phyloP scores from a whole-genome alignment of 2,888 invertebrate genomes.

The Pyrrhosoma nymphula region DNA sequence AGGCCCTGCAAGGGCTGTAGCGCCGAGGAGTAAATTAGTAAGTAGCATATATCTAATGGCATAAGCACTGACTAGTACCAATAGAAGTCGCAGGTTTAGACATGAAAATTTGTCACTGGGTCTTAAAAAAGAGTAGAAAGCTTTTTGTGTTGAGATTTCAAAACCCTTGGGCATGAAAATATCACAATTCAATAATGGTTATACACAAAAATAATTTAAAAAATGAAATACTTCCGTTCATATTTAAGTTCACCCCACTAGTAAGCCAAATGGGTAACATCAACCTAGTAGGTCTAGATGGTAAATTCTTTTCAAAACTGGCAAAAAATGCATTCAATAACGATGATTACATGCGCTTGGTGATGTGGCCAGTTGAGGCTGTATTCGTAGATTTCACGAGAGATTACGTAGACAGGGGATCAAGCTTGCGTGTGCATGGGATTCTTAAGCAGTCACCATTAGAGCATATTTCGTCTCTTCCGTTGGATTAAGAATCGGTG shows the following conservation, averaged over 20 bases:
- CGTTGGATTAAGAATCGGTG: background rate
- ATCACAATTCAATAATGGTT: too few relatives aligned
- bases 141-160: too few relatives aligned
- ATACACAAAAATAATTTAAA: too few relatives aligned
- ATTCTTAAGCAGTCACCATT: background rate
- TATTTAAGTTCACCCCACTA: background rate
- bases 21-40: too few relatives aligned
- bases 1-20: too few relatives aligned
- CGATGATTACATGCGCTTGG: background rate
- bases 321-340: background rate
- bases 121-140: too few relatives aligned
- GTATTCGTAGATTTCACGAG: background rate
- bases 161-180: too few relatives aligned
- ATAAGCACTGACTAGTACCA: too few relatives aligned
- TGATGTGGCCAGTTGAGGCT: background rate
- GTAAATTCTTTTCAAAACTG: background rate
- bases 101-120: too few relatives aligned
- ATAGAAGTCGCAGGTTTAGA: too few relatives aligned
- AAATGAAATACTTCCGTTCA: too few relatives aligned
- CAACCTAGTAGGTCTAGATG: background rate
- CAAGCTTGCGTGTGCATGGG: background rate
- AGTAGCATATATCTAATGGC: too few relatives aligned
- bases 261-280: background rate
- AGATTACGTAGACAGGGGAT: background rate
- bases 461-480: background rate